Evolutionary conservation across 2,113 vertebrate species (phyloP).

Genomic region (Alces alces): DNA sequence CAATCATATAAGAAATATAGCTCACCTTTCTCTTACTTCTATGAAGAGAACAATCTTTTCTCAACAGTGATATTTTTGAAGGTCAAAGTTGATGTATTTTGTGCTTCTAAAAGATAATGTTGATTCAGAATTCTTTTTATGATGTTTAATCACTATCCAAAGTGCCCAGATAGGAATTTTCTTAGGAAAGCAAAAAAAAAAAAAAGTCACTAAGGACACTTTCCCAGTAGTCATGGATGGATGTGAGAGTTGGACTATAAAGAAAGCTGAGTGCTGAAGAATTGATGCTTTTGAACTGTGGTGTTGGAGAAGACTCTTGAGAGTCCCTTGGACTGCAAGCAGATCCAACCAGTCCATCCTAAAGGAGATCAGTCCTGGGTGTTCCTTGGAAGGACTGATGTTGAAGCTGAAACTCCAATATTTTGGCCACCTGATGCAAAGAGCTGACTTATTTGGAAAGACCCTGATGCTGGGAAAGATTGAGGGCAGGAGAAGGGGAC

Average conservation of each 20-base stretch:
- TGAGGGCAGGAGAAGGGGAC: neutral
- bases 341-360: neutral
- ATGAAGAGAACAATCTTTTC: slow-evolving; percentile 11
- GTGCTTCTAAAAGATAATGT: neutral
- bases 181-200: slow-evolving; percentile 28
- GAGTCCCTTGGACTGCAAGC: neutral
- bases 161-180: neutral
- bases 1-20: neutral
- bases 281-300: neutral
- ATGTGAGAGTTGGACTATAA: neutral
- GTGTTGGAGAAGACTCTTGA: neutral
- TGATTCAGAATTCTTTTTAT: neutral
- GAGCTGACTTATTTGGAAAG: neutral
- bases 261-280: neutral
- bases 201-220: neutral
- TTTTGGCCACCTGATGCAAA: neutral
- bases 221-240: neutral
- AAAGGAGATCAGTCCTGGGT: neutral
- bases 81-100: neutral
- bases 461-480: neutral
- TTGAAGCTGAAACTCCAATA: neutral
- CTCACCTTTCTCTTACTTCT: neutral
- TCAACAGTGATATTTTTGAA: neutral
- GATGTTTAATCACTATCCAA: neutral
- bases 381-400: neutral